Conservation (phyloP, 2,888 invertebrate species). For the Dione vanillae region DNA sequence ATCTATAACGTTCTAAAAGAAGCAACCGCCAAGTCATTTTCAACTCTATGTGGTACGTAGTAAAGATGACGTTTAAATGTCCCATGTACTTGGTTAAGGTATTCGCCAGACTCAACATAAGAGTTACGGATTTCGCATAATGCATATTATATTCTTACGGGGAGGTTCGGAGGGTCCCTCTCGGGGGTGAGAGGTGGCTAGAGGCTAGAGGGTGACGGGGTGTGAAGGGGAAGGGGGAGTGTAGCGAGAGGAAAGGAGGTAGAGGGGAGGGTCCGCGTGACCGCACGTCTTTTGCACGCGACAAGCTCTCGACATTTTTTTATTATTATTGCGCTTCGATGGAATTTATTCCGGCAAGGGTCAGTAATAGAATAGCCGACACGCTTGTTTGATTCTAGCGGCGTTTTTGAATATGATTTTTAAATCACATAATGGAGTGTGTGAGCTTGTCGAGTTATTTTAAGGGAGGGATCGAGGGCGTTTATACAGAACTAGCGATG, state of each 20-base stretch:
- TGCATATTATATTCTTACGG: conserved; percentile 80
- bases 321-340: conserved; percentile 84
- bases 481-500: conserved; percentile 45
- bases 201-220: conserved; percentile 39
- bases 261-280: conserved; percentile 66
- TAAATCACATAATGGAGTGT: conserved; percentile 82
- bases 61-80: conserved; percentile 50
- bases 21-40: conserved; percentile 11
- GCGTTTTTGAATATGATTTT: conserved; percentile 83
- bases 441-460: conserved; percentile 72
- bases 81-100: conserved; percentile 62
- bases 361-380: conserved; percentile 73
- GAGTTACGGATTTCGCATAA: conserved; percentile 85
- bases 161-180: conserved; percentile 48
- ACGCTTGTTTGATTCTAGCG: conserved; percentile 70
- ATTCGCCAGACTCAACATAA: conserved; percentile 75
- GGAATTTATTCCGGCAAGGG: conserved; percentile 78
- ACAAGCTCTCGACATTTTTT: conserved; percentile 83
- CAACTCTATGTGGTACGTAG: conserved; percentile 34
- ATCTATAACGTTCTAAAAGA: conserved; percentile 48
- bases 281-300: conserved; percentile 84
- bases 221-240: conserved; percentile 49
- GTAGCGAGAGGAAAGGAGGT: conserved; percentile 43
- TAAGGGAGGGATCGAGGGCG: conserved; percentile 61
- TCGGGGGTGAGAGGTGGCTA: conserved; percentile 54